Percentiles rank a stretch among this genome's conserved stretches.
Conservation (phyloP, 2,888 invertebrate genomes). For the Eilema sororculum region DNA sequence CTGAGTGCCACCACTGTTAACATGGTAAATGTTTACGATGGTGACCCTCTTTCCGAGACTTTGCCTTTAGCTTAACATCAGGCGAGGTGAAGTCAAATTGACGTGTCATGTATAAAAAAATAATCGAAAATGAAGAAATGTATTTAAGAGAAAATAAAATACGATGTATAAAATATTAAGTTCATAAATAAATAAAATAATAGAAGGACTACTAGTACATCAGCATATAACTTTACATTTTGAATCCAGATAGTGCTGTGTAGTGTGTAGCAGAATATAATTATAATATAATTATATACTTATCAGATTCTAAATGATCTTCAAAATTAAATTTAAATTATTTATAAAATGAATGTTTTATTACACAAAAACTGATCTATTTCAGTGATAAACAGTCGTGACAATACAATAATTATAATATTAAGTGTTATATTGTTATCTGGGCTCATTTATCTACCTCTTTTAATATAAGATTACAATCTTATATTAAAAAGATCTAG, state of each 20-base stretch:
- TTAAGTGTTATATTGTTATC: conserved; percentile 1
- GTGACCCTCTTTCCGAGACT: no score
- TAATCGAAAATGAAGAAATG: no score
- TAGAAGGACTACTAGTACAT: not conserved
- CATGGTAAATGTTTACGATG: no score
- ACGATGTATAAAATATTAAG: no score
- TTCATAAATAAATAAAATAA: not conserved
- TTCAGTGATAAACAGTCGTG: not conserved
- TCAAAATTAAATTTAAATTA: conserved; percentile 1
- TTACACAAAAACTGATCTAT: not conserved
- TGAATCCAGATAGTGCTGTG: not conserved
- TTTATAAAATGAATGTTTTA: not conserved
- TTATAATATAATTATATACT: not conserved
- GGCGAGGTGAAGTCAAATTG: no score
- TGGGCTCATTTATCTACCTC: not conserved
- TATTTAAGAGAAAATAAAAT: not conserved
- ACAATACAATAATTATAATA: not conserved
- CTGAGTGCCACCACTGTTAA: no score
- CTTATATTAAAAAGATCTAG: not conserved
- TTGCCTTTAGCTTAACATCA: no score
- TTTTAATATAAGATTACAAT: not conserved
- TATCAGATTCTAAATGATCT: not conserved
- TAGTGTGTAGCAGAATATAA: not conserved
- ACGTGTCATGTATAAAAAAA: no score
- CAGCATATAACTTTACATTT: not conserved